These are phyloP conservation scores for Premnoplex brunnescens DNA, from an alignment of 2,797 vertebrate species.

Conservation along the genomic window DNA sequence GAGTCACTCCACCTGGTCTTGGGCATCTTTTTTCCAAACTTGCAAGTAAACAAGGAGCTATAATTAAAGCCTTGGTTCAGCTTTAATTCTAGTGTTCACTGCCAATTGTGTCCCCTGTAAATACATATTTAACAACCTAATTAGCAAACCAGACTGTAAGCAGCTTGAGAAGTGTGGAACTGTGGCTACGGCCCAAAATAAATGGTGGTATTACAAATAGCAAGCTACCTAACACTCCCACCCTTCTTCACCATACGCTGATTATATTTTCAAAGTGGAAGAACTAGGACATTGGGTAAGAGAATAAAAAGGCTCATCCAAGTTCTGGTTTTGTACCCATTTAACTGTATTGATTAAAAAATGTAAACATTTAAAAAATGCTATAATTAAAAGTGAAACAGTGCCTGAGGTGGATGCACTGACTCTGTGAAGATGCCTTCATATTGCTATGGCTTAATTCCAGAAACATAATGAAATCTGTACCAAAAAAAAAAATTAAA, in stretches of 20 bases:
- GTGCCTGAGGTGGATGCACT: background rate
- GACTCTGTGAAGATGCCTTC: background rate
- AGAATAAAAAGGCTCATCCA: conserved; percentile 22
- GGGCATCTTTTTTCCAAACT: conserved; percentile 40
- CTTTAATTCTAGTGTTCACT: conserved; percentile 63
- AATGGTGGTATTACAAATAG: conserved; percentile 65
- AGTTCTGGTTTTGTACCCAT: background rate
- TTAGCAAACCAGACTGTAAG: conserved; percentile 65
- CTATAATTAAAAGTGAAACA: background rate
- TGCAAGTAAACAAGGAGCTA: conserved; percentile 60
- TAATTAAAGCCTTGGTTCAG: conserved; percentile 61
- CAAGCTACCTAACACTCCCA: conserved; percentile 55
- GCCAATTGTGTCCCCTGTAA: conserved; percentile 64
- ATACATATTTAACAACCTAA: conserved; percentile 69
- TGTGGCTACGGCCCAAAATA: conserved; percentile 64
- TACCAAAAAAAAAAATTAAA: background rate
- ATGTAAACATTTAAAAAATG: background rate
- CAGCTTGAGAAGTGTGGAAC: conserved; percentile 57
- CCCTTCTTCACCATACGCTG: conserved; percentile 40
- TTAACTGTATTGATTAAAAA: background rate
- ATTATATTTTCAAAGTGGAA: conserved; percentile 44
- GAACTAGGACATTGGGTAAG: conserved; percentile 19
- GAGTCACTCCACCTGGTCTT: conserved; percentile 61
- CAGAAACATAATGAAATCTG: background rate
- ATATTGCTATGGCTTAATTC: background rate